Evolutionary conservation across 2,888 invertebrate genomes (phyloP), one percentile per base, ranked within the genome.

Genomic region (Norana najaformis): DNA sequence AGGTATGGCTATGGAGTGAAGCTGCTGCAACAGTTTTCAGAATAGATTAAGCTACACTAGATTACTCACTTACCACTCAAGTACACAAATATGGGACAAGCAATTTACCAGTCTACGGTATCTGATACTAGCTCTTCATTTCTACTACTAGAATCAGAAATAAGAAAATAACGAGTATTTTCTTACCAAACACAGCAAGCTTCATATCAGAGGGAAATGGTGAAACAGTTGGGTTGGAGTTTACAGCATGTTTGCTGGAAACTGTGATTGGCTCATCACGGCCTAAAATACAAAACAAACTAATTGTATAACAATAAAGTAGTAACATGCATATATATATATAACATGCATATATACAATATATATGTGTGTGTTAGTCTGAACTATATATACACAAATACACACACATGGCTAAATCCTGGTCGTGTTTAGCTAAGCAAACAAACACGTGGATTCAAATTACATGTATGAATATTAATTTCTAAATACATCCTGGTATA

Each of bases 101-200:
- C n/a, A n/a, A n/a, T n/a, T n/a, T n/a, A n/a, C n/a, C n/a, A n/a
- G n/a, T n/a, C n/a, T 41, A 41, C 13, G 41, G 41, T 4, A 11
- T 18, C 18, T 4, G 16, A 13, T 41, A 16, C 41, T 41, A n/a
- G 8, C 37, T 83, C 83, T 39, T 37, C 34, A 85, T 41, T 1
- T 41, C 38, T 34, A 37, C 37, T 30, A 11, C 35, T 30, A 38
- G 5, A n/a, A 88, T 35, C 35, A 90, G 35, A 35, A 89, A 30
- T 53, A 20, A 34, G 36, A 83, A 83, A 83, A n/a, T 20, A 89
- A 41, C n/a, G 6, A 16, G 35, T 23, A 8, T 23, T 88, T 23
- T 69, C 91, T 90, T 39, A 92, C 92, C 92, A 89, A 92, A 91
- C 89, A 92, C 90, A 30, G 91, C 92, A 82, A 92, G 53, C 35